Evolutionary conservation across 92 coral and sea anemone genomes (phyloP), one percentile per base, ranked within the genome.

Genomic region (Paragorgia papillata): DNA sequence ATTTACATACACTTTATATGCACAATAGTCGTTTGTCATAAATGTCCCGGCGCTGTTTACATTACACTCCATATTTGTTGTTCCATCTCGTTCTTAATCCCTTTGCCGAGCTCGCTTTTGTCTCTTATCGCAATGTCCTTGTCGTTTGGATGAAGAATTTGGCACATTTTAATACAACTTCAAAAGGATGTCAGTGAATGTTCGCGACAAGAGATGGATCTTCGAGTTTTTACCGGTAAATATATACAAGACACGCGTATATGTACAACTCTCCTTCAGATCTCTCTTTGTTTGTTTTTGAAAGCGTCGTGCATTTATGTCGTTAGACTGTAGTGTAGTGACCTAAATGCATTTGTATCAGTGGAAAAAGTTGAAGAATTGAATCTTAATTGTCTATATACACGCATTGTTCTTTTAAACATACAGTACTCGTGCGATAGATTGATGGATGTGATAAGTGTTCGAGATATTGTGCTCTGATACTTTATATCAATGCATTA

Each of bases 221-320:
- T 95, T 95, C 86, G 99, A 95, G 75, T 95, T 82, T 70, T 95
- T 91, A 80, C 99, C 99, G 99, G 99, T 92, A 90, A 83, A 68
- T 21, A 63, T 19, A 1, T 30, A 21, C n/a, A n/a, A n/a, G n/a
- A 27, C 69, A n/a, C 24, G n/a, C 40, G 28, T 55, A 18, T 29
- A 35, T 35, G 70, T 66, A 21, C 29, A 49, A 59, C 30, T 27
- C n/a, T 17, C 24, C 20, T 69, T 26, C 62, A 40, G 19, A 25
- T 1, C 9, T 31, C 43, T 30, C 29, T 65, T 22, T 29, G n/a
- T 53, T 25, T 50, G 57, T 35, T 24, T 34, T 55, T 14, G 60
- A 29, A 7, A 58, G 35, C 65, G 35, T 1, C 19, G 48, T 17
- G 62, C 7, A 13, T 22, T 3, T 56, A 56, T 22, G 8, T 22